Evolutionary conservation across 1,140 invertebrate species (phyloP).

Genomic region (Zaprionus kolodkinae): DNA sequence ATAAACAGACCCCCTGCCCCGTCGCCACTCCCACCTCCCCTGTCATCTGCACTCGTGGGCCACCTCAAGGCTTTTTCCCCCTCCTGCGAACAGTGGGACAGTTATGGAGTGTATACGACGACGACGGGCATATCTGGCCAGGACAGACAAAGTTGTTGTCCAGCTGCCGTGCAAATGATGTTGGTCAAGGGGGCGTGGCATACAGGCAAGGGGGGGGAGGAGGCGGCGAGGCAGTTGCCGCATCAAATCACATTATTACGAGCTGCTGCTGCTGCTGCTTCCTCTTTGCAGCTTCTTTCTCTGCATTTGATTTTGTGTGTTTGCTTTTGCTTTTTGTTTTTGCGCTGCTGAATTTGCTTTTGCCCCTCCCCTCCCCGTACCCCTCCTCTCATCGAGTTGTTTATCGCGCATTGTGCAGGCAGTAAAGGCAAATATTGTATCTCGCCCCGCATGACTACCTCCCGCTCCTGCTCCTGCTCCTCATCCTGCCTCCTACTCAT

Average conservation of each 20-base stretch:
- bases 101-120: conserved; percentile 50
- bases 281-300: conserved; percentile 38
- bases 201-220: background rate
- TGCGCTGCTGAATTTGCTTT: conserved; percentile 59
- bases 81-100: conserved; percentile 38
- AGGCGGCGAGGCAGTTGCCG: conserved; percentile 18
- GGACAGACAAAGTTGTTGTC: conserved; percentile 73
- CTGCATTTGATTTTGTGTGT: conserved; percentile 55
- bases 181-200: background rate
- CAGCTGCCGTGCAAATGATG: conserved; percentile 51
- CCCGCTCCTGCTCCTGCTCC: background rate
- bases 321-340: conserved; percentile 54
- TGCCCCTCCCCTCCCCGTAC: conserved; percentile 19
- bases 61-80: background rate
- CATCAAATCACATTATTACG: conserved; percentile 80
- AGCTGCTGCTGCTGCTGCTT: conserved; percentile 42
- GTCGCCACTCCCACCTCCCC: too few species aligned
- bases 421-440: conserved; percentile 72
- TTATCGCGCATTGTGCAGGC: conserved; percentile 59
- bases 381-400: conserved; percentile 41
- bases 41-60: background rate
- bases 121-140: conserved; percentile 10
- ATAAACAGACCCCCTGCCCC: conserved; percentile 53
- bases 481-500: background rate
- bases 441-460: conserved; percentile 16